Evolutionary conservation across 2,888 invertebrate genomes (phyloP).

Genomic region (Galeruca laticollis): DNA sequence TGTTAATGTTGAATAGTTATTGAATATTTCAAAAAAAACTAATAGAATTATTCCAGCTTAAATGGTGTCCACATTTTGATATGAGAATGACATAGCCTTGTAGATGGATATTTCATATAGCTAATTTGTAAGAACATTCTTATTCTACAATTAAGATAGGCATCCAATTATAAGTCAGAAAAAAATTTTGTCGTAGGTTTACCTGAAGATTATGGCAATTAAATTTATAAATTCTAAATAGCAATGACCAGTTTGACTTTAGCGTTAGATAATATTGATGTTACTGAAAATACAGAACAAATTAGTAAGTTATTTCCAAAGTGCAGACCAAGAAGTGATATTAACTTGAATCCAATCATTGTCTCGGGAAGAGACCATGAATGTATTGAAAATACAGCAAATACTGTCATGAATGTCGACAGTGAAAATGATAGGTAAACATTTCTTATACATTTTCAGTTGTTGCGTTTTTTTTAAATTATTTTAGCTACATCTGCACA

Average conservation of each 20-base stretch:
- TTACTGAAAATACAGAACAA: slow-evolving; percentile 75
- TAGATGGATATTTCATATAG: background rate
- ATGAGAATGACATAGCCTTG: too few relatives aligned
- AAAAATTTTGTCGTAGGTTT: slow-evolving; percentile 49
- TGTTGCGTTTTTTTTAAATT: slow-evolving; percentile 26
- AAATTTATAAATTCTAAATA: slow-evolving; percentile 51
- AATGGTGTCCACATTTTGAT: too few relatives aligned
- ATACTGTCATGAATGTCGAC: slow-evolving; percentile 69
- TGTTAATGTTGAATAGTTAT: background rate
- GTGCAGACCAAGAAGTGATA: slow-evolving; percentile 80
- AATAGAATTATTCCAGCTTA: too few relatives aligned
- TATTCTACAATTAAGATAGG: slow-evolving; percentile 7
- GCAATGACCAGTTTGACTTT: slow-evolving; percentile 67
- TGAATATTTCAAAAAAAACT: background rate
- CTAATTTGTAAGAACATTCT: background rate
- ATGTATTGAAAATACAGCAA: slow-evolving; percentile 64
- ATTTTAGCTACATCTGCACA: background rate
- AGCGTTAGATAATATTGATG: slow-evolving; percentile 67
- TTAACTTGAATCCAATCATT: slow-evolving; percentile 70
- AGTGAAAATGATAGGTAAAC: slow-evolving; percentile 65
- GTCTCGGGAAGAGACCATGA: slow-evolving; percentile 64
- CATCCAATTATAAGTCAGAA: slow-evolving; percentile 36
- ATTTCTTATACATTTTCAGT: slow-evolving; percentile 22
- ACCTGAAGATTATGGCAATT: slow-evolving; percentile 49
- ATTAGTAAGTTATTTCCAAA: slow-evolving; percentile 89